These are phyloP conservation scores for Boloria euphrosyne DNA, from an alignment of 2,888 invertebrate genomes.

Conservation along the genomic window DNA sequence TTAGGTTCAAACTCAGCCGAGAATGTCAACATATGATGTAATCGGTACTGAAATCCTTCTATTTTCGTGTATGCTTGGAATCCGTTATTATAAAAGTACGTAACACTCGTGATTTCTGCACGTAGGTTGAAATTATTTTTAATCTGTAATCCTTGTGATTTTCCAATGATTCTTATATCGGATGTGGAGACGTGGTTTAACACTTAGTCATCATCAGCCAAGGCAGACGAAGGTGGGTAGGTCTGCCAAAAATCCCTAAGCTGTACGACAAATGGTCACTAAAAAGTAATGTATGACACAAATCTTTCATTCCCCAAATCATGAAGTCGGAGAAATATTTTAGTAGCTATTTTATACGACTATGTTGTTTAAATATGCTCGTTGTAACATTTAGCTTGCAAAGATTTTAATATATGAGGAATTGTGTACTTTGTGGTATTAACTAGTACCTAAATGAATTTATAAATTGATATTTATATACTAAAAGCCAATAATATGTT, in stretches of 20 bases:
- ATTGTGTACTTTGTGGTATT: no score
- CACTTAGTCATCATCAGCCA: conserved; percentile 30
- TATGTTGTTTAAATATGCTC: background rate
- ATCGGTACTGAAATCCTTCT: conserved; percentile 63
- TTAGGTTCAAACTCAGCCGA: conserved; percentile 50
- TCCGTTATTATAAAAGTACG: conserved; percentile 60
- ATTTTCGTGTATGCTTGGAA: conserved; percentile 64
- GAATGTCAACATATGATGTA: conserved; percentile 71
- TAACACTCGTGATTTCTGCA: conserved; percentile 46
- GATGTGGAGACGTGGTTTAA: conserved; percentile 30
- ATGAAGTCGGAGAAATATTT: conserved; percentile 4
- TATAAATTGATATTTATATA: no score
- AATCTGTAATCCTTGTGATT: conserved; percentile 35
- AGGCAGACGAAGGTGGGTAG: conserved; percentile 7
- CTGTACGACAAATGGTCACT: conserved; percentile 15
- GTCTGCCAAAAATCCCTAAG: conserved; percentile 32
- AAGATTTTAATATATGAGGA: no score
- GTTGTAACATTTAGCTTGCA: background rate
- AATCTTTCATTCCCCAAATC: conserved; percentile 14
- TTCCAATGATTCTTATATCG: conserved; percentile 14
- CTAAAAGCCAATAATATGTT: no score
- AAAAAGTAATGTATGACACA: conserved; percentile 14
- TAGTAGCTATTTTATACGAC: background rate
- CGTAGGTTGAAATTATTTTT: conserved; percentile 51
- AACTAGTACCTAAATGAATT: no score